phyloP scores from a whole-genome alignment of 2,888 invertebrate genomes.

The Schrankia costaestrigalis region DNA sequence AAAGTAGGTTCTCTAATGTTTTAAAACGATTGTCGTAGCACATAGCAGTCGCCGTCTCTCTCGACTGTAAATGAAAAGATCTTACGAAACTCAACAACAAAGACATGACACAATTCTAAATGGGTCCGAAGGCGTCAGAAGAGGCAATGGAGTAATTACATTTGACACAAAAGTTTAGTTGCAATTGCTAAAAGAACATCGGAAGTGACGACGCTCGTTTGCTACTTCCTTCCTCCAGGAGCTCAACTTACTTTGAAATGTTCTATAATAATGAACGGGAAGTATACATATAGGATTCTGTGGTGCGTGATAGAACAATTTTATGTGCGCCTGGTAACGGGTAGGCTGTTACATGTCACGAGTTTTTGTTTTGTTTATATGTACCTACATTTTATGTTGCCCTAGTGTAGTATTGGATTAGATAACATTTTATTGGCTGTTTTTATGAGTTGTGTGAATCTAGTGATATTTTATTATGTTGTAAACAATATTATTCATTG shows the following conservation, averaged over 20 bases:
- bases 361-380: constrained; percentile 27
- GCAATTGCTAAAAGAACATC: constrained; percentile 44
- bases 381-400: constrained; percentile 20
- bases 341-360: constrained; percentile 1
- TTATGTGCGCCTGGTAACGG: constrained; percentile 26
- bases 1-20: no score
- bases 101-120: constrained; percentile 26
- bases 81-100: constrained; percentile 24
- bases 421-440: constrained; percentile 32
- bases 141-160: constrained; percentile 42
- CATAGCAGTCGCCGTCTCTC: no score
- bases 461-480: neutral
- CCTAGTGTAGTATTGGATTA: constrained; percentile 27
- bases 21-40: no score
- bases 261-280: constrained; percentile 28
- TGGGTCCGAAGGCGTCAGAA: constrained; percentile 19
- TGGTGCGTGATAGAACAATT: constrained; percentile 21
- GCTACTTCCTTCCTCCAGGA: constrained; percentile 39
- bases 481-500: no score
- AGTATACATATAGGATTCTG: constrained; percentile 11
- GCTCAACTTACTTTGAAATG: constrained; percentile 23
- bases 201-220: constrained; percentile 43
- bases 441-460: constrained; percentile 17
- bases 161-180: constrained; percentile 47
- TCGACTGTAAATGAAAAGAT: constrained; percentile 20